Conservation (phyloP, 2,888 invertebrate species). For the Eupelmus urozonus region DNA sequence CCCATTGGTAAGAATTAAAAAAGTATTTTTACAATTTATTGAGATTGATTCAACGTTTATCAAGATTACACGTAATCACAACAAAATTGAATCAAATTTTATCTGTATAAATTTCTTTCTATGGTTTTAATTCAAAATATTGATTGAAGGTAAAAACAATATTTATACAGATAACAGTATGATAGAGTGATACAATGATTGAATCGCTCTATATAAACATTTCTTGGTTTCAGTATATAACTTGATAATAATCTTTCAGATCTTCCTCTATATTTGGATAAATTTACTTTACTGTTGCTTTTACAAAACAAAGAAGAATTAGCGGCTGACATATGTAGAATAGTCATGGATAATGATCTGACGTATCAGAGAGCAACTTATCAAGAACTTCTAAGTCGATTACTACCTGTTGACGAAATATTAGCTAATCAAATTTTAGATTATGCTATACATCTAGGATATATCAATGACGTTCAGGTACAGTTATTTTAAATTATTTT, state of each 20-base stretch:
- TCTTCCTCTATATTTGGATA: slow-evolving; percentile 67
- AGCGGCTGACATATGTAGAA: slow-evolving; percentile 59
- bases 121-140: too few relatives aligned
- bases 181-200: too few relatives aligned
- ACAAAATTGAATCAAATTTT: too few relatives aligned
- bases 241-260: slow-evolving; percentile 30
- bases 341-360: slow-evolving; percentile 64
- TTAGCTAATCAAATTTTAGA: slow-evolving; percentile 66
- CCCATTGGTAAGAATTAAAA: slow-evolving; percentile 67
- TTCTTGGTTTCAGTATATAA: too few relatives aligned
- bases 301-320: slow-evolving; percentile 52
- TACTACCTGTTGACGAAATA: slow-evolving; percentile 63
- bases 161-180: too few relatives aligned
- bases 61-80: too few relatives aligned
- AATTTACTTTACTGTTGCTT: slow-evolving; percentile 60
- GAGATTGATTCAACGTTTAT: too few relatives aligned
- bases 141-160: too few relatives aligned
- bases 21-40: too few relatives aligned
- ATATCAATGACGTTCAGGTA: slow-evolving; percentile 66
- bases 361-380: slow-evolving; percentile 59
- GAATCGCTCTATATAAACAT: too few relatives aligned
- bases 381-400: slow-evolving; percentile 62
- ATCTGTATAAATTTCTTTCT: too few relatives aligned
- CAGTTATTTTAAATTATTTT: slow-evolving; percentile 17
- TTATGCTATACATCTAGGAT: slow-evolving; percentile 65